phyloP scores from a whole-genome alignment of 2,888 invertebrate genomes.

The Orthonychiurus folsomi region DNA sequence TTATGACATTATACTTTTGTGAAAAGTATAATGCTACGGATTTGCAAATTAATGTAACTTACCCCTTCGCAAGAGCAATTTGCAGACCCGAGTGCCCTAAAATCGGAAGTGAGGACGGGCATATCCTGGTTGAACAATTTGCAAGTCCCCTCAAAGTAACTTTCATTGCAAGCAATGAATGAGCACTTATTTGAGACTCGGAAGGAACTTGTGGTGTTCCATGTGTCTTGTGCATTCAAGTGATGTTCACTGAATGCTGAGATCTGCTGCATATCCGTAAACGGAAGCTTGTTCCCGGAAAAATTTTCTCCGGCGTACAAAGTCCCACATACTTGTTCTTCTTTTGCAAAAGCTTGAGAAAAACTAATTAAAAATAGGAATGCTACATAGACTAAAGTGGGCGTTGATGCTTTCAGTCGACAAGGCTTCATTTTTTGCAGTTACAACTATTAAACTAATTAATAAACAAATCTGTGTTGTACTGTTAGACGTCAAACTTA shows the following conservation, averaged over 20 bases:
- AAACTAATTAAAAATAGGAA: too few relatives aligned
- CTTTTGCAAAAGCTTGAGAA: too few relatives aligned
- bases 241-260: not conserved
- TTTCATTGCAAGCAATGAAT: slow-evolving; percentile 5
- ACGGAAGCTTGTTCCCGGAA: not conserved
- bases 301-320: not conserved
- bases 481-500: too few relatives aligned
- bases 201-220: not conserved
- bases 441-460: too few relatives aligned
- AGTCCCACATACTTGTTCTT: not conserved
- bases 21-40: too few relatives aligned
- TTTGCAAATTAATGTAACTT: too few relatives aligned
- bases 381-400: too few relatives aligned
- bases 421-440: too few relatives aligned
- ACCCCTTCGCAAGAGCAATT: not conserved
- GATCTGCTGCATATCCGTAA: not conserved
- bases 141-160: slow-evolving; percentile 3
- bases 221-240: not conserved
- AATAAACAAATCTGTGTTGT: too few relatives aligned
- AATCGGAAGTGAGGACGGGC: not conserved
- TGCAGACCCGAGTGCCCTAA: not conserved
- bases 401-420: too few relatives aligned
- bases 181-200: not conserved
- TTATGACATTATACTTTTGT: not conserved
- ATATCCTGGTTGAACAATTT: not conserved